Base-by-base conservation (phyloP, 2,888 invertebrate genomes). In the Leptarthrus brevirostris region DNA sequence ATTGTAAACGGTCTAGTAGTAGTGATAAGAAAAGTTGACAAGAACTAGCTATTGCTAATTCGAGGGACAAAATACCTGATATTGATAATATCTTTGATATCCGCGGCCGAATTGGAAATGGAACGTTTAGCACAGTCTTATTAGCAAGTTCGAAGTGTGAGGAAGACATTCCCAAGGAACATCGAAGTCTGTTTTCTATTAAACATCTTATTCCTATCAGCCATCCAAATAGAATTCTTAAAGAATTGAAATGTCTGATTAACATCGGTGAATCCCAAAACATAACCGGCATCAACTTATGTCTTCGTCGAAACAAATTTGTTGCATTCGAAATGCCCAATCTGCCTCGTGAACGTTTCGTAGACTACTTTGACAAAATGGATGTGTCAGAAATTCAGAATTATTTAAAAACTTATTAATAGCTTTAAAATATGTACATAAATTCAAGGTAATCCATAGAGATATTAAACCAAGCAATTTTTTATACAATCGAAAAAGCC, bases 391-490 rank as follows among this genome's bases (percentile, higher is more conserved):
- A 96, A 85, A 87, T 93, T 44, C 88, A 90, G 74, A 86, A 88
- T 74, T 96, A 96, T 83, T 92, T 96, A 90, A 89, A 80, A 94
- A 95, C 80, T 86, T 96, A 77, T 84, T 96, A 77, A 86, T 90
- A 49, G 94, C 96, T 2, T 86, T 96, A 78, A 86, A 88, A 4
- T 89, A 93, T 80, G 94, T 96, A 74, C 96, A 96, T 85, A 89
- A 90, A 53, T 92, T 92, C 82, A 90, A 92, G 76, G 90, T 96
- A 76, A 95, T 96, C 75, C 96, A 96, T 82, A 87, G 96, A 72
- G 96, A 96, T 81, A 90, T 96, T 49, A 96, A 96, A 84, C 96
- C 96, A 1, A 93, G 92, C 84, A 96, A 96, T 86, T 96, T 96
- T 83, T 87, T 96, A 8, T 95, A 94, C 81, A 92, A 95, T 83